Conservation (phyloP, 2,888 invertebrate genomes). For the Petrolisthes manimaculis region DNA sequence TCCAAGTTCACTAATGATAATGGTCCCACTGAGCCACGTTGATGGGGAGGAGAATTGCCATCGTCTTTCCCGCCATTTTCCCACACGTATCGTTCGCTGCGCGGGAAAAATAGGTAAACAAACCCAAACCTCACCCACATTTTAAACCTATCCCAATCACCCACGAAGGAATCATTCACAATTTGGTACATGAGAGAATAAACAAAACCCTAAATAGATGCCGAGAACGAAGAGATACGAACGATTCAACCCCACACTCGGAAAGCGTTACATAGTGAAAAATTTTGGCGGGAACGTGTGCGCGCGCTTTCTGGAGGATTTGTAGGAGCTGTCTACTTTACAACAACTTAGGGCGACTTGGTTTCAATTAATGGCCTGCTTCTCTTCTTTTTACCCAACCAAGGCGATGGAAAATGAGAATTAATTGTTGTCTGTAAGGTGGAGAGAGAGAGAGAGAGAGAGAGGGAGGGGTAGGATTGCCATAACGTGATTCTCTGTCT, state of each 20-base stretch:
- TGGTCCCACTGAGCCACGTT: slow-evolving; percentile 60
- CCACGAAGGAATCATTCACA: too few relatives aligned
- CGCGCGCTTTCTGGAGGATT: slow-evolving; percentile 37
- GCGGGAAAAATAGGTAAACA: not conserved
- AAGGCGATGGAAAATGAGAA: slow-evolving; percentile 60
- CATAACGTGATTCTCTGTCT: not conserved
- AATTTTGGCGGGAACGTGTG: slow-evolving; percentile 11
- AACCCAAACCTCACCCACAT: too few relatives aligned
- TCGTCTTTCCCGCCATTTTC: slow-evolving; percentile 34
- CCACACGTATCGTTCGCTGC: slow-evolving; percentile 25
- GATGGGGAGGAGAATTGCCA: slow-evolving; percentile 57
- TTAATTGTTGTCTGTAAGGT: slow-evolving; percentile 52
- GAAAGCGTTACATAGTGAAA: not conserved
- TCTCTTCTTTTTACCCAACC: slow-evolving; percentile 56
- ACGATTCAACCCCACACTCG: not conserved
- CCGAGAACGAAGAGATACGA: too few relatives aligned
- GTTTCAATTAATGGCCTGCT: slow-evolving; percentile 65
- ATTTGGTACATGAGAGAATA: not conserved
- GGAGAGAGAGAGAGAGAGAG: not conserved
- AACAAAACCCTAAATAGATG: not conserved
- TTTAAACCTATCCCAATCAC: not conserved
- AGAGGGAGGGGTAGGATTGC: not conserved
- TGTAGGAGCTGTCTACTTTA: slow-evolving; percentile 62
- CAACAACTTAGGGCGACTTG: slow-evolving; percentile 62
- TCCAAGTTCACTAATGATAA: slow-evolving; percentile 65